Evolutionary conservation across 2,113 vertebrate species (phyloP), one percentile per base, ranked within the genome.

Genomic region (Menura novaehollandiae): DNA sequence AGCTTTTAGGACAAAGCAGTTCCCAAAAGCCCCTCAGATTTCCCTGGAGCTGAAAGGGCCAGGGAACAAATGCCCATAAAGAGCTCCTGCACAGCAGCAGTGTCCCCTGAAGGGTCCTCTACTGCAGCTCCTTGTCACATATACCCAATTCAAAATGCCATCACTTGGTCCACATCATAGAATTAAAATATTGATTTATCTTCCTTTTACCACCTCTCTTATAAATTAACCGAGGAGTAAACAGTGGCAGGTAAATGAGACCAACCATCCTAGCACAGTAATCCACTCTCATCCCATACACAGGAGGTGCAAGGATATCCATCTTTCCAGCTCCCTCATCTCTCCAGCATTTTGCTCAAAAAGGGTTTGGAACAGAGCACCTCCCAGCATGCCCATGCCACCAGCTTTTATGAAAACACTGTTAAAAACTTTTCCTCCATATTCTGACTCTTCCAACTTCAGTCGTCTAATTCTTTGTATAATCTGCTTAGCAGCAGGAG

Each of bases 381-480:
- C 8, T 39, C 13, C 20, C 39, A 82, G 15, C 41, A 68, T 4
- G 5, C 15, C 13, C 12, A 20, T 11, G 39, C n/a, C 10, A 60
- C 5, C 21, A 39, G 2, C 30, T 47, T 51, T 35, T 19, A 73
- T 10, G 19, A 44, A 79, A 93, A 47, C 9, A 6, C n/a, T 32
- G 9, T 24, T 39, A 75, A 3, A 18, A 68, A 82, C 18, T 63
- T 49, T 24, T 51, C 13, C 33, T 71, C 43, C 23, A 35, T 8
- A 49, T 26, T 51, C 26, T 3, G 0, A 37, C 28, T 66, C 47
- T 75, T 88, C 8, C 33, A 53, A 11, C 8, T 15, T 74, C 33
- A 71, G 26, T 0, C 51, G 30, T 26, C 28, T 21, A 17, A 4
- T 22, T n/a, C 49, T 52, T 58, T 37, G 39, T 35, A 10, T 0